Conservation (phyloP, 2,113 vertebrate species). For the Caracal caracal region DNA sequence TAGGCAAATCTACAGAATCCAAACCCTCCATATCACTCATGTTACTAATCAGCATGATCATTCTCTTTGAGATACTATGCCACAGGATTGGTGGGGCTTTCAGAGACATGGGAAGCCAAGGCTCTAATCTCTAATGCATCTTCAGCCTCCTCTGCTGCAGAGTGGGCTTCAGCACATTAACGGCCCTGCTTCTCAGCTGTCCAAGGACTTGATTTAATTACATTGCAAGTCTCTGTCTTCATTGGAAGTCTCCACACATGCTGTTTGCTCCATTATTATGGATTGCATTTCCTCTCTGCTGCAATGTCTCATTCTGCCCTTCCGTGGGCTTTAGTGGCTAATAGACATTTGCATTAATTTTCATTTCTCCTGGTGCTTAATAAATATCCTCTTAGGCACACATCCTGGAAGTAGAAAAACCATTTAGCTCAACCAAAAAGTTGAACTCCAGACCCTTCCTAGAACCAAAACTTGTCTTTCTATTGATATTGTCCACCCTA, state of each 20-base stretch:
- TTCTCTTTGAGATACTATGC: slow-evolving; percentile 43
- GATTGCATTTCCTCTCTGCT: slow-evolving; percentile 48
- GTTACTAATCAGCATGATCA: slow-evolving; percentile 50
- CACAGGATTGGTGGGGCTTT: not conserved
- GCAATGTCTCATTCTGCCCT: slow-evolving; percentile 56
- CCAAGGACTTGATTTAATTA: slow-evolving; percentile 71
- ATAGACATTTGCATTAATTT: slow-evolving; percentile 75
- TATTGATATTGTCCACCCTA: not conserved
- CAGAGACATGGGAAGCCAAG: not conserved
- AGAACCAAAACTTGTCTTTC: not conserved
- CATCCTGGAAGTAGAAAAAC: slow-evolving; percentile 47
- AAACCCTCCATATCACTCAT: not conserved
- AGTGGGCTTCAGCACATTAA: not conserved
- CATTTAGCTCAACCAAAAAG: slow-evolving; percentile 47
- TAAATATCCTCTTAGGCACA: slow-evolving; percentile 41
- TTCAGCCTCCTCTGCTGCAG: slow-evolving; percentile 15
- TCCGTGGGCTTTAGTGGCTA: slow-evolving; percentile 58
- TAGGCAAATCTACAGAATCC: slow-evolving; percentile 11
- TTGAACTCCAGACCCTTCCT: slow-evolving; percentile 42
- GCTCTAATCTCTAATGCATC: slow-evolving; percentile 13
- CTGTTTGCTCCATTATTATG: slow-evolving; percentile 59
- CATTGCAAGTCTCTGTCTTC: slow-evolving; percentile 48
- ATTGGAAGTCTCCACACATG: slow-evolving; percentile 64
- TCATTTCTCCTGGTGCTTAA: slow-evolving; percentile 69
- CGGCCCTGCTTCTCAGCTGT: slow-evolving; percentile 52